Evolutionary conservation across 2,113 vertebrate species (phyloP), one percentile per base, ranked within the genome.

Genomic region (Hydropotes inermis): DNA sequence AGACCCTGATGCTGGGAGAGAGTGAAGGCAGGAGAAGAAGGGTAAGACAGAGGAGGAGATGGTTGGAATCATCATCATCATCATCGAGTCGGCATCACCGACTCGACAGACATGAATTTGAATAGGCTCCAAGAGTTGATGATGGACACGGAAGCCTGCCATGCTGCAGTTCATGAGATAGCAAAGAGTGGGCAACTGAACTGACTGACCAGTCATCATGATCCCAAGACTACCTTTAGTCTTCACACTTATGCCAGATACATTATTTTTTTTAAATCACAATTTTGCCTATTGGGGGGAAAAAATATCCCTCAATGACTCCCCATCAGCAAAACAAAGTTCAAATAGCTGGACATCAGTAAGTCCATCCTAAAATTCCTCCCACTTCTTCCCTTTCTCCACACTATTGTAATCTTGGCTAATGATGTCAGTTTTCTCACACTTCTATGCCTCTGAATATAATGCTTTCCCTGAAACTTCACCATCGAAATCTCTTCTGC

Each of bases 301-400:
- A 91, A 67, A 91, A 33, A 50, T 60, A 47, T 64, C 36, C 88
- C 36, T 93, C 50, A 47, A 25, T 55, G 27, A 43, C 23, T 91
- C 81, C n/a, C 16, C 87, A 91, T 43, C 10, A 96, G 19, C 79
- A 50, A 86, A 60, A 88, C 52, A 83, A 97, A 95, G 58, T 84
- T 93, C 50, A 58, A 81, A 91, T 93, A 70, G n/a, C 57, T 47
- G 28, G 12, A 76, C 17, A 55, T 70, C 33, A 52, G 17, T 21
- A 57, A 61, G 7, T 36, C 70, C n/a, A 67, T n/a, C 3, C 58
- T 94, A 83, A 96, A 97, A 94, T 28, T 74, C 57, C 39, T 43
- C 12, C 39, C 60, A 43, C 2, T 82, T 89, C n/a, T 33, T 6
- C 11, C 47, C 61, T 94, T 28, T 93, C 33, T 57, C 36, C 47